A percentile compares a stretch with the other conserved stretches of the same genome.
Conservation (phyloP, 1,140 invertebrate species). For the Calliphora vicina region DNA sequence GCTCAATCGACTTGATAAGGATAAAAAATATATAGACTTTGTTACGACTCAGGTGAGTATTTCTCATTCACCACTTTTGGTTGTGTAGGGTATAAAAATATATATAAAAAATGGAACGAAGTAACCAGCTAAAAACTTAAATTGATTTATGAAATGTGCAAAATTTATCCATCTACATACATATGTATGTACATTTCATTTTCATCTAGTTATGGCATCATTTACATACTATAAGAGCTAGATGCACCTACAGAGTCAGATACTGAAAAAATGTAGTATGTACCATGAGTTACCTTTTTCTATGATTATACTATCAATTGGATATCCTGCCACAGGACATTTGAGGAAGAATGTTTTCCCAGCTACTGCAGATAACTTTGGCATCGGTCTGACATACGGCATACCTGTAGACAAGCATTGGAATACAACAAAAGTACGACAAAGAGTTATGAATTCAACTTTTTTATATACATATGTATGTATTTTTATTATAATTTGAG, state of each 20-base stretch:
- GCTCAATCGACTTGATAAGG: too few species aligned
- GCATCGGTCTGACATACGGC: slow-evolving; percentile 74
- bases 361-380: slow-evolving; percentile 73
- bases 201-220: too few species aligned
- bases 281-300: slow-evolving; percentile 71
- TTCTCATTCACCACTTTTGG: too few species aligned
- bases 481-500: not conserved
- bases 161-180: not conserved
- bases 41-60: too few species aligned
- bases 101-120: slow-evolving; percentile 11
- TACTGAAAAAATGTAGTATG: not conserved
- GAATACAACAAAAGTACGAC: not conserved
- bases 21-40: too few species aligned
- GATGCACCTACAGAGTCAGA: too few species aligned
- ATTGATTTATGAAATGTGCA: slow-evolving; percentile 29
- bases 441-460: not conserved
- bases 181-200: not conserved
- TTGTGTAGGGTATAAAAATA: too few species aligned
- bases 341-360: slow-evolving; percentile 71
- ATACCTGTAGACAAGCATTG: slow-evolving; percentile 64
- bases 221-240: too few species aligned
- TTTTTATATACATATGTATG: too few species aligned
- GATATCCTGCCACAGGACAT: slow-evolving; percentile 78
- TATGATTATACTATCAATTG: slow-evolving; percentile 72
- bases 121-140: not conserved